Evolutionary conservation across 2,888 invertebrate species (phyloP).

Genomic region (Colletes collaris): DNA sequence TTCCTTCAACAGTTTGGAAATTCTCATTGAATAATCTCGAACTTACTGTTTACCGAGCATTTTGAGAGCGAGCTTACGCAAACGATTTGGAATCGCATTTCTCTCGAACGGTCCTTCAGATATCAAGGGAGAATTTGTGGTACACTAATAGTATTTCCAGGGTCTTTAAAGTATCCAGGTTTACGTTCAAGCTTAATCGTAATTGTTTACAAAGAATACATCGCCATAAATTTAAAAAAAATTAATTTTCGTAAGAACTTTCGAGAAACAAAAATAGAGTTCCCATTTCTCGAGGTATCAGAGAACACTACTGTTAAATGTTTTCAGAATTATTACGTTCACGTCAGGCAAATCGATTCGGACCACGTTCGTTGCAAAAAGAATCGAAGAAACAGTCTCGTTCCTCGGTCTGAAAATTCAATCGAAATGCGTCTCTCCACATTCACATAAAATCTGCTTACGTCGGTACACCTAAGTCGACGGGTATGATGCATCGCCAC

Average conservation of each 20-base stretch:
- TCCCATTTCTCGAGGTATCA: too few species aligned
- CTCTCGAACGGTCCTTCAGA: background rate
- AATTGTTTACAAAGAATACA: too few species aligned
- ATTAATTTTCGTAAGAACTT: too few species aligned
- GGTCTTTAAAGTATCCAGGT: too few species aligned
- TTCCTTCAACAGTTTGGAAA: background rate
- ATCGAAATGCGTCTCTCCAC: slow-evolving; percentile 20
- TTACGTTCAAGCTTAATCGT: too few species aligned
- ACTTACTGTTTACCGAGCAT: background rate
- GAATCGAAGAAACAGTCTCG: background rate
- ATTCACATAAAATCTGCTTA: slow-evolving; percentile 57
- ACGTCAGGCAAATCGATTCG: background rate
- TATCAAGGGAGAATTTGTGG: too few species aligned
- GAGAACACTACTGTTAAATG: background rate
- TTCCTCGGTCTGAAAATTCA: slow-evolving; percentile 30
- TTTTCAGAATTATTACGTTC: background rate
- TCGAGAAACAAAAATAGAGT: too few species aligned
- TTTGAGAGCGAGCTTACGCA: background rate
- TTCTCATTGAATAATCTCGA: background rate
- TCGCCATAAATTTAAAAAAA: too few species aligned
- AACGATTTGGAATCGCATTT: background rate
- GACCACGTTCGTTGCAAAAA: background rate
- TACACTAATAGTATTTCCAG: too few species aligned
- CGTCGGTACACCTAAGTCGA: slow-evolving; percentile 47
- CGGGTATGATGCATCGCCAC: slow-evolving; percentile 46